Evolutionary conservation across 2,888 invertebrate species (phyloP), one percentile per base, ranked within the genome.

Genomic region (Acronicta psi): DNA sequence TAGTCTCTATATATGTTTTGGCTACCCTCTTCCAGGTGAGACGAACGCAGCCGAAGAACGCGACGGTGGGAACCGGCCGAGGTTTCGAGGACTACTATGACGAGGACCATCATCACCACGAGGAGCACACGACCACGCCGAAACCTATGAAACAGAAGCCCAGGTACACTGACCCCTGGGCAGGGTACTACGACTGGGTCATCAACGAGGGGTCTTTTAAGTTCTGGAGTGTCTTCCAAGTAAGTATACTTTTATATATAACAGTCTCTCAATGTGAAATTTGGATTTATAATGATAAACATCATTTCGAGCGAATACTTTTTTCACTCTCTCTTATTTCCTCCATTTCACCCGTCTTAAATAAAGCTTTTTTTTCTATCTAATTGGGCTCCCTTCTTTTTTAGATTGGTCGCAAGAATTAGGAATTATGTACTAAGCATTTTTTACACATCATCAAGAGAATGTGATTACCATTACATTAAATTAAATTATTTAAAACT

Each of bases 141-240:
- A 91, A 91, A 68, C 91, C 94, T 29, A 93, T 95, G 87, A 95
- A 96, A 81, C 95, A 73, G 29, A 74, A 95, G 68, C 93, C 95
- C 13, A 82, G 94, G 3, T 96, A 96, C 86, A 92, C 94, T 25
- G 97, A 97, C 85, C 96, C 97, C 49, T 96, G 97, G 95, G 96
- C 96, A 34, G 96, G 97, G 0, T 98, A 98, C 88, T 97, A 97
- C 83, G 97, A 98, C 87, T 98, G 98, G 90, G 95, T 97, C 71
- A 97, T 98, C 81, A 98, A 97, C 79, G 98, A 98, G 85, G 97
- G 97, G 2, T 97, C 97, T 16, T 98, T 97, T 90, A 98, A 98
- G 85, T 98, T 98, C 89, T 98, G 97, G 97, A 97, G 97, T 34
- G 97, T 95, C 9, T 98, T 98, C 87, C 97, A 98, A 95, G 97